These are phyloP conservation scores for Calliopsis andreniformis DNA, from an alignment of 1,140 invertebrate species.

Conservation along the genomic window DNA sequence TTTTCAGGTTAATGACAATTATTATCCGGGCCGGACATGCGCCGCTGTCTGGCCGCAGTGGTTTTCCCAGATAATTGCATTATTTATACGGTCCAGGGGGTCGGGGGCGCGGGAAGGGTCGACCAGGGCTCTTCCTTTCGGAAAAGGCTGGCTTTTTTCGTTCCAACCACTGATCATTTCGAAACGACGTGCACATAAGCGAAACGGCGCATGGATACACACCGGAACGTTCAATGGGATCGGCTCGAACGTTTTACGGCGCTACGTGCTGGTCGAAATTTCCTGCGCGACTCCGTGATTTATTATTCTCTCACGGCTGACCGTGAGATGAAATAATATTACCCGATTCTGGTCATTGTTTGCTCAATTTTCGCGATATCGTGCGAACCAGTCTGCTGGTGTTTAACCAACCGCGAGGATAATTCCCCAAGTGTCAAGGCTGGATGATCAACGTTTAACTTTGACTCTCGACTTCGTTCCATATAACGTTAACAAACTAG, in stretches of 20 bases:
- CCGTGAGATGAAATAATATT: slow-evolving; percentile 27
- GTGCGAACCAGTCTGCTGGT: not conserved
- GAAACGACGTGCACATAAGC: not conserved
- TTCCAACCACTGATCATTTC: not conserved
- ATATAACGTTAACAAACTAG: too few species aligned
- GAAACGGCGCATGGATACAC: not conserved
- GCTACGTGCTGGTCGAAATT: not conserved
- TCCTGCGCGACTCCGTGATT: not conserved
- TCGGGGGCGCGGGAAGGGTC: too few species aligned
- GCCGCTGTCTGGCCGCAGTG: slow-evolving; percentile 22
- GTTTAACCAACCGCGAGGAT: not conserved
- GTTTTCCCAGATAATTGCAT: slow-evolving; percentile 60
- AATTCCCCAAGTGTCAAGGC: slow-evolving; percentile 6
- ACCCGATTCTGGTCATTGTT: not conserved
- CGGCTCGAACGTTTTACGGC: not conserved
- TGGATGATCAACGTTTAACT: not conserved
- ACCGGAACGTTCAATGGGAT: not conserved
- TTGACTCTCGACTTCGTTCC: too few species aligned
- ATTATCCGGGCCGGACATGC: slow-evolving; percentile 64
- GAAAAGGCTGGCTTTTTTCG: slow-evolving; percentile 19
- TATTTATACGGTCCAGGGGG: slow-evolving; percentile 51
- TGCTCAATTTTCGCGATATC: slow-evolving; percentile 15
- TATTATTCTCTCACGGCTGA: not conserved
- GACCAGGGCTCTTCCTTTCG: not conserved
- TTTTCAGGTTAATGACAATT: slow-evolving; percentile 73